These are phyloP conservation scores for Callipepla squamata DNA, from an alignment of 2,113 vertebrate species.

Conservation along the genomic window DNA sequence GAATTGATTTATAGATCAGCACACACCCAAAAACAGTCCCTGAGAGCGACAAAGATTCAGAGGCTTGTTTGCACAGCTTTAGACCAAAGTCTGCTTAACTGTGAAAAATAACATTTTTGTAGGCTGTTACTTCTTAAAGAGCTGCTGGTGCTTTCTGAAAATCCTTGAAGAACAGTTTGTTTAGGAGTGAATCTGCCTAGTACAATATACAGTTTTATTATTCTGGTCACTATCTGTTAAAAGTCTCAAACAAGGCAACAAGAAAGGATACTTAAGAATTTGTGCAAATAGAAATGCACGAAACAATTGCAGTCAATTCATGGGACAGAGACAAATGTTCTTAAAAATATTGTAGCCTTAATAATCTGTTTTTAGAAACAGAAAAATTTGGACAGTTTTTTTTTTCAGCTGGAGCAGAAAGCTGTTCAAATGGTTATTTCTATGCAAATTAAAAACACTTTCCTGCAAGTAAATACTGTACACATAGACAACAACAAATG, in stretches of 20 bases:
- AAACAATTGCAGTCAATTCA: constrained; percentile 26
- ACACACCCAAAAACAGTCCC: constrained; percentile 41
- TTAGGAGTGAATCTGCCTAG: constrained; percentile 43
- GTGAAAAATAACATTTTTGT: constrained; percentile 71
- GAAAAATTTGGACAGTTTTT: background rate
- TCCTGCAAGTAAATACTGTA: background rate
- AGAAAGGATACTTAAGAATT: background rate
- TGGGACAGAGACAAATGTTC: constrained; percentile 31
- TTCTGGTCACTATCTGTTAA: constrained; percentile 16
- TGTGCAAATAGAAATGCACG: background rate
- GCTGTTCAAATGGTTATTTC: background rate
- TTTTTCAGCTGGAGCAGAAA: background rate
- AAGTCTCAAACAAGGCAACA: constrained; percentile 10
- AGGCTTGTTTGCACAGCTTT: constrained; percentile 69
- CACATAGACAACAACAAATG: background rate
- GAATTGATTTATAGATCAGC: constrained; percentile 50
- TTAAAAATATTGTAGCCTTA: background rate
- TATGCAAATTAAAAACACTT: background rate
- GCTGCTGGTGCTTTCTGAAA: constrained; percentile 48
- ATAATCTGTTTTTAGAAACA: constrained; percentile 45
- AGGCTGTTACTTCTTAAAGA: constrained; percentile 52
- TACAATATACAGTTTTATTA: constrained; percentile 51
- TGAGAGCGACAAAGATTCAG: constrained; percentile 34
- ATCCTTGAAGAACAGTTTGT: constrained; percentile 47
- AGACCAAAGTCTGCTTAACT: constrained; percentile 62